A percentile compares a stretch with the other conserved stretches of the same genome.
phyloP scores from a whole-genome alignment of 2,113 vertebrate genomes.

The Probosciger aterrimus region DNA sequence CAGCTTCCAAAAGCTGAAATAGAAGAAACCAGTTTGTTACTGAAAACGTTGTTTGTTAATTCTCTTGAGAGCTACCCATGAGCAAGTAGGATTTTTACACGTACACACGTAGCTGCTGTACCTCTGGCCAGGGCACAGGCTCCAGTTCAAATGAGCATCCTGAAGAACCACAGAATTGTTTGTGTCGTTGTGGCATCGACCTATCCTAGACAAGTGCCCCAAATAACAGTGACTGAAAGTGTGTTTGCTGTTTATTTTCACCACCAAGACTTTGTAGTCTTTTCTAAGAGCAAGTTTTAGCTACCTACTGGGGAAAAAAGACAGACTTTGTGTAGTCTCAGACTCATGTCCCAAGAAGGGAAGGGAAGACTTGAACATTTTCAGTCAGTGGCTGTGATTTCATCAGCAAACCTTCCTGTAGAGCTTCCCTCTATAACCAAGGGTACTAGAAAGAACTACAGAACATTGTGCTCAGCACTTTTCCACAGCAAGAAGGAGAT shows the following conservation, averaged over 20 bases:
- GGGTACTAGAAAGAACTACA: background rate
- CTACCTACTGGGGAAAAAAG: background rate
- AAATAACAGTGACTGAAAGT: background rate
- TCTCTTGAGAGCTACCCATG: background rate
- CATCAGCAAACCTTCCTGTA: background rate
- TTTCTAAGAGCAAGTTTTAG: background rate
- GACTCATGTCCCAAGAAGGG: background rate
- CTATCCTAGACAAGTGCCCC: background rate
- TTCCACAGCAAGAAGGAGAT: background rate
- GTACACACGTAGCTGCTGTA: background rate
- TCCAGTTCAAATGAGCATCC: background rate
- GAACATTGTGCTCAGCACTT: slow-evolving; percentile 11
- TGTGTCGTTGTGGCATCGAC: background rate
- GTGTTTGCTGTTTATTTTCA: background rate
- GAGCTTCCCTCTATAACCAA: background rate
- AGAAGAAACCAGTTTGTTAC: background rate
- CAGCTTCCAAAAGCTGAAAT: background rate
- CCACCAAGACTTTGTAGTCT: background rate
- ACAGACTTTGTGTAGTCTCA: background rate
- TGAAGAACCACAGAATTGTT: background rate
- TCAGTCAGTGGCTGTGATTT: background rate
- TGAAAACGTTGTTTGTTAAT: background rate
- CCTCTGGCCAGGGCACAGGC: background rate
- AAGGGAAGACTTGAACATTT: background rate
- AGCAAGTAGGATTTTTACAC: background rate